Evolutionary conservation across 2,113 vertebrate species (phyloP).

Genomic region (Anguilla japonica): DNA sequence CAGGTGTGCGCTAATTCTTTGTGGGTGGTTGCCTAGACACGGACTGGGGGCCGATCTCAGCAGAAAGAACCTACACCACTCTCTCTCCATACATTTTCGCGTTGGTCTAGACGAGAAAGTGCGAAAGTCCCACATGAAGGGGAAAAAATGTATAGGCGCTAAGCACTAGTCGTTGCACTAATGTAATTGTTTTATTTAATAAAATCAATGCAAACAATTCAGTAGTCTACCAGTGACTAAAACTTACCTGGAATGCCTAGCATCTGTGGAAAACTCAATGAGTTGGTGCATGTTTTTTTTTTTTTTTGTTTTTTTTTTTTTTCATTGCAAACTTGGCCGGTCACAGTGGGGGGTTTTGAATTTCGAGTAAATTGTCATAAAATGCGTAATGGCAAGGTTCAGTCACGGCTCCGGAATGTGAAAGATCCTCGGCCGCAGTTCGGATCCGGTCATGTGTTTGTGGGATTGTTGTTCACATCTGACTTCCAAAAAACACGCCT

Average conservation of each 20-base stretch:
- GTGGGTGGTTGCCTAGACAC: background rate
- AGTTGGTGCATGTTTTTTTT: background rate
- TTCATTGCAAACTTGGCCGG: background rate
- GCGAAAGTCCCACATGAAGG: background rate
- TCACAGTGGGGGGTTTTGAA: background rate
- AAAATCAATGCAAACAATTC: background rate
- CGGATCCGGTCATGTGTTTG: background rate
- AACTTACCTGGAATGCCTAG: background rate
- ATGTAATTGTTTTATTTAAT: background rate
- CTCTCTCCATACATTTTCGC: background rate
- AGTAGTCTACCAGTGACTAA: background rate
- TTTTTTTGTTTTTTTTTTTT: background rate
- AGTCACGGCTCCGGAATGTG: background rate
- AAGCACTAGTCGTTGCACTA: background rate
- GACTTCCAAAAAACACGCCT: background rate
- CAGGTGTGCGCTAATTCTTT: background rate
- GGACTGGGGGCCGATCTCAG: background rate
- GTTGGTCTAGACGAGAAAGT: background rate
- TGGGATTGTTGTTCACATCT: background rate
- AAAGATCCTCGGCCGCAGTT: background rate
- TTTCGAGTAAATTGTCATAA: background rate
- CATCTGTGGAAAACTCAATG: background rate
- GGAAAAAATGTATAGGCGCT: too few species aligned
- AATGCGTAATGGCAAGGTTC: background rate
- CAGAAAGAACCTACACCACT: background rate